These are phyloP conservation scores for Callipepla californica DNA, from an alignment of 2,113 vertebrate genomes.

Conservation along the genomic window DNA sequence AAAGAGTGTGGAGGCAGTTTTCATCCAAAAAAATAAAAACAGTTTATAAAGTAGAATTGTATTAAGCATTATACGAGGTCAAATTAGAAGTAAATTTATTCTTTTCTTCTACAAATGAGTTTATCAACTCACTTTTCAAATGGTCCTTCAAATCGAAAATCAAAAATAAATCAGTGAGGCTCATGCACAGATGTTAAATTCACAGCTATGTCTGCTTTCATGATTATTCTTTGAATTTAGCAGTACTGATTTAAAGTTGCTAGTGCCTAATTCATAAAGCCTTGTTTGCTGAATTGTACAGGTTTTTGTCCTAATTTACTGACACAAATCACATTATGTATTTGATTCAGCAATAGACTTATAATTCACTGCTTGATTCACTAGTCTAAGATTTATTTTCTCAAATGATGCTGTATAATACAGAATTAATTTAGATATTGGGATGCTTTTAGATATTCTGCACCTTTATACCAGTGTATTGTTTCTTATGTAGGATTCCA, in stretches of 20 bases:
- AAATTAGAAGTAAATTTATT: background rate
- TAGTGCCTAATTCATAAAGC: constrained; percentile 36
- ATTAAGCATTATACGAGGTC: background rate
- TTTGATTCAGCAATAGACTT: constrained; percentile 21
- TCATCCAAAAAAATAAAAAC: background rate
- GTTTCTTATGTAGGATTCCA: background rate
- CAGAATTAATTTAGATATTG: constrained; percentile 24
- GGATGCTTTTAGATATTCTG: background rate
- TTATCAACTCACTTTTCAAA: background rate
- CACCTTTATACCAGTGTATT: constrained; percentile 14
- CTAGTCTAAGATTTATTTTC: constrained; percentile 31
- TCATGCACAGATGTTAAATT: background rate
- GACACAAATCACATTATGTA: background rate
- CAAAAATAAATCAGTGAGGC: background rate
- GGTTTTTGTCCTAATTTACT: constrained; percentile 8
- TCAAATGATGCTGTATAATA: background rate
- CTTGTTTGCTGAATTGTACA: constrained; percentile 11
- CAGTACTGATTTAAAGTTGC: background rate
- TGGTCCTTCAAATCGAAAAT: background rate
- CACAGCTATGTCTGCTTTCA: background rate
- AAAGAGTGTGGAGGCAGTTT: background rate
- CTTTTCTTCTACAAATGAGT: background rate
- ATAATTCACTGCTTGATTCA: constrained; percentile 10
- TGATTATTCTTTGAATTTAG: background rate
- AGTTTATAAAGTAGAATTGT: background rate